Conservation (phyloP, 2,113 vertebrate species). For the Chinchilla lanigera region DNA sequence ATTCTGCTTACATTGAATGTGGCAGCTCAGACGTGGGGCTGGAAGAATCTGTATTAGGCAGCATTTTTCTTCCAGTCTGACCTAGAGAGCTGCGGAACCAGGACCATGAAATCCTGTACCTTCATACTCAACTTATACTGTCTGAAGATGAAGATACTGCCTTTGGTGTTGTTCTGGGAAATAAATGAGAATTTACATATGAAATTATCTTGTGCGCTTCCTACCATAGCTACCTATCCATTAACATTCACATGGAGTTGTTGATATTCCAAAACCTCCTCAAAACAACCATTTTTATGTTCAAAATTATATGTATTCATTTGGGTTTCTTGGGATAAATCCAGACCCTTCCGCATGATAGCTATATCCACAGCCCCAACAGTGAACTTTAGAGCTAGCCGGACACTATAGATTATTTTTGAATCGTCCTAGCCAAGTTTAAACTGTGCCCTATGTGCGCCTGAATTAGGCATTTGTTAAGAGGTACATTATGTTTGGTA, state of each 20-base stretch:
- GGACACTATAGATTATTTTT: neutral
- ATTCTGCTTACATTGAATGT: neutral
- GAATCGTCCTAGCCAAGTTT: neutral
- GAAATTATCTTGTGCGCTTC: neutral
- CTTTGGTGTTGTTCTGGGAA: neutral
- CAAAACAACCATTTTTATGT: neutral
- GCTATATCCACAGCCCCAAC: neutral
- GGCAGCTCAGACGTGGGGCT: neutral
- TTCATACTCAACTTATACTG: neutral
- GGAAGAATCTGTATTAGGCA: no score
- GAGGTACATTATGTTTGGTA: neutral
- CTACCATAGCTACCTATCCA: neutral
- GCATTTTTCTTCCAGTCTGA: neutral
- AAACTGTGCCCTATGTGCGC: neutral
- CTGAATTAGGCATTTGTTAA: neutral
- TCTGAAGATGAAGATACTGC: neutral
- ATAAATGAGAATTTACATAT: neutral
- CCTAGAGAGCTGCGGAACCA: neutral
- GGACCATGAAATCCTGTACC: neutral
- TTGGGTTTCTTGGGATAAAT: neutral
- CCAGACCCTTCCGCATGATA: neutral
- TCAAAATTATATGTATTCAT: neutral
- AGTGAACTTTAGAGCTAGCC: neutral
- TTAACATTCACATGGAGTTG: neutral
- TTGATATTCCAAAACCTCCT: neutral